Evolutionary conservation across 2,888 invertebrate genomes (phyloP).

Genomic region (Sphecodes monilicornis): DNA sequence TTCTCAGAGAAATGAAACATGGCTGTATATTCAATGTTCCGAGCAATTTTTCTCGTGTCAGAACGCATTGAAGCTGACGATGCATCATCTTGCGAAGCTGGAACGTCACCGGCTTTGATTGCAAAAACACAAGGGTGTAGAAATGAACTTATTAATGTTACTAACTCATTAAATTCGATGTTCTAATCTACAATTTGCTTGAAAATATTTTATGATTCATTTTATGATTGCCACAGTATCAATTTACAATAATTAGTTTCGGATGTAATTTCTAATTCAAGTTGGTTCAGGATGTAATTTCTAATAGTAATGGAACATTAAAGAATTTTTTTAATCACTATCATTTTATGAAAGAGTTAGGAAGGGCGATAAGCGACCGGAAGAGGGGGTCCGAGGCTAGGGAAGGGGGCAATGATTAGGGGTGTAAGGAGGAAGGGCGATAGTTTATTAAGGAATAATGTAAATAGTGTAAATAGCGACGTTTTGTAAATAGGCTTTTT

Average conservation of each 20-base stretch:
- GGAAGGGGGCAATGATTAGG: no score
- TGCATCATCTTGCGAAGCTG: constrained; percentile 25
- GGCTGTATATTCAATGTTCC: constrained; percentile 19
- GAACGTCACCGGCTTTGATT: not conserved
- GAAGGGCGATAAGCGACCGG: no score
- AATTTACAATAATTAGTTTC: not conserved
- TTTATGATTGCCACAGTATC: no score
- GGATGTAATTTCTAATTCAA: not conserved
- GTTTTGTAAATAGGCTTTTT: no score
- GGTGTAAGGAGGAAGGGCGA: no score
- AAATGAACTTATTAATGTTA: not conserved
- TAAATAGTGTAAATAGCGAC: no score
- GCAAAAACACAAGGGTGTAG: not conserved
- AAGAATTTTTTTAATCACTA: not conserved
- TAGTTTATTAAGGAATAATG: no score
- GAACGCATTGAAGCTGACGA: constrained; percentile 36
- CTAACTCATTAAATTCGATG: not conserved
- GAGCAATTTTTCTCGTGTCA: constrained; percentile 58
- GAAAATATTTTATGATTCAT: not conserved
- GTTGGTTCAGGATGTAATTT: not conserved
- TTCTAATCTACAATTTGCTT: not conserved
- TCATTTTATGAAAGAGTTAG: no score
- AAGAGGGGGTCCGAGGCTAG: no score
- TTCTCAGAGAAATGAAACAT: constrained; percentile 33
- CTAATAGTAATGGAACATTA: not conserved